Evolutionary conservation across 2,113 vertebrate species (phyloP).

Genomic region (Ophiodon elongatus): DNA sequence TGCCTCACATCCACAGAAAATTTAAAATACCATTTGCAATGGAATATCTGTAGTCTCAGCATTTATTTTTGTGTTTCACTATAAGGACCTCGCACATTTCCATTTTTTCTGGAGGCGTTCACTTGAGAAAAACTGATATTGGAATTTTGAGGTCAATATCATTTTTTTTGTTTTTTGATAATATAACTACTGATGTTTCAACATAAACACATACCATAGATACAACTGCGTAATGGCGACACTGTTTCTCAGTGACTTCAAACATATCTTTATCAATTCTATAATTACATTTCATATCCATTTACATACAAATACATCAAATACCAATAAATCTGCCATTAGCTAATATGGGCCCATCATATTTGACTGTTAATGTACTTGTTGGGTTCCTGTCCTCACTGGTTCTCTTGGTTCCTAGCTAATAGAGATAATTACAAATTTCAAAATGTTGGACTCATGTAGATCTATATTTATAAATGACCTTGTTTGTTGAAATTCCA

Average conservation of each 20-base stretch:
- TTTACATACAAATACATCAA: not conserved
- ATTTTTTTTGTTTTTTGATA: not conserved
- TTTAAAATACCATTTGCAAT: not conserved
- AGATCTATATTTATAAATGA: not conserved
- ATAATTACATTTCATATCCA: not conserved
- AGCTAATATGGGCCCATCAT: not conserved
- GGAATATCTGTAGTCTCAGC: not conserved
- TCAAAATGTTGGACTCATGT: too few species aligned
- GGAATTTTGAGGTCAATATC: not conserved
- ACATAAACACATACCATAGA: not conserved
- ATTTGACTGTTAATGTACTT: not conserved
- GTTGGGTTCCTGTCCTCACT: not conserved
- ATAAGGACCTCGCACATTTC: not conserved
- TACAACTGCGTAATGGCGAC: not conserved
- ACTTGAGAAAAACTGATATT: not conserved
- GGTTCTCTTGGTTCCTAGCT: not conserved
- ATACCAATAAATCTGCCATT: not conserved
- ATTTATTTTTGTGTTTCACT: not conserved
- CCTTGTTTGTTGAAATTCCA: not conserved
- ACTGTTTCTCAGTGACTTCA: not conserved
- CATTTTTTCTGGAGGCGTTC: not conserved
- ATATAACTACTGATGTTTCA: not conserved
- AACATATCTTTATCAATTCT: not conserved
- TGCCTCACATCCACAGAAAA: not conserved
- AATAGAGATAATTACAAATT: not conserved